Conservation (phyloP, 2,888 invertebrate species). For the Dasypolia templi region DNA sequence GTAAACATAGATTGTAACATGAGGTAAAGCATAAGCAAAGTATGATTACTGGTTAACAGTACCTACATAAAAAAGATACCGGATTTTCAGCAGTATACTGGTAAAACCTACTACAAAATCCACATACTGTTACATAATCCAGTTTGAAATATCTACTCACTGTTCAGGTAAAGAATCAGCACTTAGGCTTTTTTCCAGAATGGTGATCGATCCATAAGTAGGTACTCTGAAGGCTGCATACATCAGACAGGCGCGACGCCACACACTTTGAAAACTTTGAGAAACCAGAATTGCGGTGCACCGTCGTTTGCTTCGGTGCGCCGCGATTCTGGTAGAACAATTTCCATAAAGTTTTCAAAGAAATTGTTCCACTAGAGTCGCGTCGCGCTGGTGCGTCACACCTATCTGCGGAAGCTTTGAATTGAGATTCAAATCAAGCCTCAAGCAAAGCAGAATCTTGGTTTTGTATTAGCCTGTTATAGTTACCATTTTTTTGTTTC, state of each 20-base stretch:
- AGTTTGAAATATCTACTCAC: background rate
- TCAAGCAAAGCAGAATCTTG: no score
- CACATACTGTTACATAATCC: background rate
- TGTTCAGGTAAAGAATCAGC: background rate
- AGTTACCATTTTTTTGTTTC: background rate
- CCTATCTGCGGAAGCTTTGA: no score
- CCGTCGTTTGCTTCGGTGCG: no score
- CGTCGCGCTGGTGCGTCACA: no score
- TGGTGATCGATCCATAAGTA: background rate
- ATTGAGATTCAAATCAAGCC: no score
- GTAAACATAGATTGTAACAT: constrained; percentile 20
- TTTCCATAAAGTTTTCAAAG: no score
- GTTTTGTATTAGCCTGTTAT: background rate
- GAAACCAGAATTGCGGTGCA: no score
- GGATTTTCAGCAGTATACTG: constrained; percentile 12
- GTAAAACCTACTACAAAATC: constrained; percentile 14
- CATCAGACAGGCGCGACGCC: no score
- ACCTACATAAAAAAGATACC: constrained; percentile 27
- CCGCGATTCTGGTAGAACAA: no score
- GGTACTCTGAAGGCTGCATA: no score
- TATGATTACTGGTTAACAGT: constrained; percentile 31
- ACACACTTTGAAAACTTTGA: no score
- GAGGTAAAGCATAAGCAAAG: constrained; percentile 20
- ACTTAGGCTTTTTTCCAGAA: background rate
- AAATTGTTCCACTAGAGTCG: no score